These are phyloP conservation scores for Pemphredon lugubris DNA, from an alignment of 2,888 invertebrate genomes.

Conservation along the genomic window DNA sequence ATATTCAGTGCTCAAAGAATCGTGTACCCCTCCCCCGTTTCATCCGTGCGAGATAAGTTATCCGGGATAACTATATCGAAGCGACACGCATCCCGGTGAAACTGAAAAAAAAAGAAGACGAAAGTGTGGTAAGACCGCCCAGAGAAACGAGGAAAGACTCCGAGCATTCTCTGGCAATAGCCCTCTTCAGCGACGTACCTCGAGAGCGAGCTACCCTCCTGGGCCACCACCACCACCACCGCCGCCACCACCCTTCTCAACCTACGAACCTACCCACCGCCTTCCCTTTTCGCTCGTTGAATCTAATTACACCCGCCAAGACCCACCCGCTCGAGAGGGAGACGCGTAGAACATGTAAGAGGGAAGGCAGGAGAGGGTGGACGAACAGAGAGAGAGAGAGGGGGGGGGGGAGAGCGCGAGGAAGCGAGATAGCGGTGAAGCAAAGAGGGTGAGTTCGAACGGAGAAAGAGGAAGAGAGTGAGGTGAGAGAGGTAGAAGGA, in stretches of 20 bases:
- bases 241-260: slow-evolving; percentile 55
- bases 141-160: slow-evolving; percentile 40
- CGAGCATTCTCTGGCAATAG: slow-evolving; percentile 59
- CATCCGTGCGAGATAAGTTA: too few relatives aligned
- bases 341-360: slow-evolving; percentile 30
- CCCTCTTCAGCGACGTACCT: slow-evolving; percentile 59
- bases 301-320: slow-evolving; percentile 80
- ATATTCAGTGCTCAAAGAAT: too few relatives aligned
- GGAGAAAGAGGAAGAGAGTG: slow-evolving; percentile 27
- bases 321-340: slow-evolving; percentile 68
- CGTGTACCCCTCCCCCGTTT: too few relatives aligned
- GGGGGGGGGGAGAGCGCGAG: slow-evolving; percentile 23
- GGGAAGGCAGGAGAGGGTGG: slow-evolving; percentile 28
- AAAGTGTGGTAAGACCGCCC: neutral
- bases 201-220: slow-evolving; percentile 63
- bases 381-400: slow-evolving; percentile 23
- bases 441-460: slow-evolving; percentile 33
- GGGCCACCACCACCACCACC: slow-evolving; percentile 58
- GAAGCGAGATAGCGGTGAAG: slow-evolving; percentile 10
- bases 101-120: slow-evolving; percentile 10
- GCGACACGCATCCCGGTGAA: slow-evolving; percentile 15
- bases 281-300: slow-evolving; percentile 78
- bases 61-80: too few relatives aligned
- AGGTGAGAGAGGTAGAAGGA: slow-evolving; percentile 18
- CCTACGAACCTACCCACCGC: slow-evolving; percentile 54